phyloP scores from a whole-genome alignment of 2,797 vertebrate genomes.

The Prunella strophiata region DNA sequence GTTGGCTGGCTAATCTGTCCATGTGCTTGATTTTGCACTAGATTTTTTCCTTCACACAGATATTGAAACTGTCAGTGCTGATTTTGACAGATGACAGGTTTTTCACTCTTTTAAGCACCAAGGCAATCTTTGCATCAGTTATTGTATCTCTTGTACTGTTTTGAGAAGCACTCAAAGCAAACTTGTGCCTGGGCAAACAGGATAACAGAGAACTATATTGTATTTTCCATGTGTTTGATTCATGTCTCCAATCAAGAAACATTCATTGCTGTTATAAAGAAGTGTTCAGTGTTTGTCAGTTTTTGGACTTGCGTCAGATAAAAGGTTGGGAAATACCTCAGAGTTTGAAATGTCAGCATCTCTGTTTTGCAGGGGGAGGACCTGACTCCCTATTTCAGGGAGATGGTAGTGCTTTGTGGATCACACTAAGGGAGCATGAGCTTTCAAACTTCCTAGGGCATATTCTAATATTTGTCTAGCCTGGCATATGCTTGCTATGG shows the following conservation, averaged over 20 bases:
- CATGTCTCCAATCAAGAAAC: not conserved
- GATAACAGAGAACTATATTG: not conserved
- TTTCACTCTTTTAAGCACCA: conserved; percentile 10
- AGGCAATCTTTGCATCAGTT: conserved; percentile 5
- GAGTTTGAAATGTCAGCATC: not conserved
- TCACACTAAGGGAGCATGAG: fast-evolving
- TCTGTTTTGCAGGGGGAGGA: not conserved
- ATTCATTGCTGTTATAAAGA: not conserved
- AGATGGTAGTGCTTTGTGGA: not conserved
- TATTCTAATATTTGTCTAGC: not conserved
- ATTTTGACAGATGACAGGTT: conserved; percentile 2
- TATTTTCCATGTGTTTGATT: not conserved
- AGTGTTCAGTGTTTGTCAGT: not conserved
- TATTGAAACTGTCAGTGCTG: conserved; percentile 1
- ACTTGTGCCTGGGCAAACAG: not conserved
- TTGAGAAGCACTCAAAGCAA: not conserved
- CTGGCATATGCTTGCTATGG: not conserved
- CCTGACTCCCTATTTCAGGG: not conserved
- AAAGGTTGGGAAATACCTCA: not conserved
- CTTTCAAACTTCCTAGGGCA: not conserved
- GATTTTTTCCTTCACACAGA: not conserved
- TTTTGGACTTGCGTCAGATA: not conserved
- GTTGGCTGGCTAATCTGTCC: not conserved
- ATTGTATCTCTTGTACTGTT: not conserved
- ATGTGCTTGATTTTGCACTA: not conserved